phyloP scores from a whole-genome alignment of 2,888 invertebrate genomes.

The Lordiphosa fenestrarum region DNA sequence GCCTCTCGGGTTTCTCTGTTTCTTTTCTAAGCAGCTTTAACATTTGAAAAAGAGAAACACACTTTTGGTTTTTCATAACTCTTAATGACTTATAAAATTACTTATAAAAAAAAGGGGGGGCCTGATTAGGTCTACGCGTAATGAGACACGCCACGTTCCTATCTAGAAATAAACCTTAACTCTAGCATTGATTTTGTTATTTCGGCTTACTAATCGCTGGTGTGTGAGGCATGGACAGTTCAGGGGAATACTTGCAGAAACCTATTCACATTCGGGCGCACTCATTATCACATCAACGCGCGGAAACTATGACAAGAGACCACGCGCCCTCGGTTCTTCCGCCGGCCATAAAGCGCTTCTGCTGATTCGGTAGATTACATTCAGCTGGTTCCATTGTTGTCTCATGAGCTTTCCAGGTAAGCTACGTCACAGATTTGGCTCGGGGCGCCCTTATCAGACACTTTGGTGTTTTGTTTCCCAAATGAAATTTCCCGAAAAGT shows the following conservation, averaged over 20 bases:
- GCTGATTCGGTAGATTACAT: constrained; percentile 1
- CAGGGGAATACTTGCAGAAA: neutral
- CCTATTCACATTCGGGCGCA: neutral
- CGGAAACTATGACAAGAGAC: neutral
- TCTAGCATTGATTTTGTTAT: too few relatives aligned
- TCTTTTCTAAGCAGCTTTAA: too few relatives aligned
- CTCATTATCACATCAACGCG: too few relatives aligned
- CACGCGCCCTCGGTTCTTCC: neutral
- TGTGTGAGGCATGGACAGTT: constrained; percentile 3
- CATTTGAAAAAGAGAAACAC: too few relatives aligned
- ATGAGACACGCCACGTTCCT: too few relatives aligned
- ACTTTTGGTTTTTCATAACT: too few relatives aligned
- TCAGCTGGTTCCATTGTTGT: neutral
- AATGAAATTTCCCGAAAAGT: constrained; percentile 2
- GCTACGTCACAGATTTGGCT: constrained; percentile 32
- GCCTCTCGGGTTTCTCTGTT: too few relatives aligned
- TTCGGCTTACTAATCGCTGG: neutral
- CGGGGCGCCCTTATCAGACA: neutral
- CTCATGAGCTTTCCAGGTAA: constrained; percentile 28
- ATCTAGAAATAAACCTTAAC: too few relatives aligned
- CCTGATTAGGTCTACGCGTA: too few relatives aligned
- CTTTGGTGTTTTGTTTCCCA: neutral
- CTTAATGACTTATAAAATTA: too few relatives aligned
- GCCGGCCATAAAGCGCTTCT: neutral
- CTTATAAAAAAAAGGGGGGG: too few relatives aligned